Base-by-base conservation (phyloP, 2,888 invertebrate genomes). In the Ryuthela nishihirai region DNA sequence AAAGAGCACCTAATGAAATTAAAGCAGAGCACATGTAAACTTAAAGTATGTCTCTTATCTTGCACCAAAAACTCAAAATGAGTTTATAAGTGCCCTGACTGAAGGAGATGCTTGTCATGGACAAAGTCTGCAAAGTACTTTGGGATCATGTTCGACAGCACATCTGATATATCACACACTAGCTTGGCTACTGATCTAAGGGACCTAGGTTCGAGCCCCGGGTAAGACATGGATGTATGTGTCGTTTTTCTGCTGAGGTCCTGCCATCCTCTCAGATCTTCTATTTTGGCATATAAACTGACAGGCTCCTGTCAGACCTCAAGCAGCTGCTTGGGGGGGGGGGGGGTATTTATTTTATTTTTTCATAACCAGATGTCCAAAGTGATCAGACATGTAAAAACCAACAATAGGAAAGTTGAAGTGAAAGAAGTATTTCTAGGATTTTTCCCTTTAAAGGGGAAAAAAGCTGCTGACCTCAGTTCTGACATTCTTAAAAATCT, bases 121-220 rank as follows among this genome's bases (percentile, higher is more conserved):
- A 23, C 17, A 7, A 12, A 23, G 7, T 10, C 29, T 6, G 44
- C 32, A 17, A 29, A 15, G 21, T 44, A 44, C 15, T 26, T 29
- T 20, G 7, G 20, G 2, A 36, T 44, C 20, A 44, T 29, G 18
- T 34, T 44, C 12, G 32, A 44, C 12, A 44, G 44, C 15, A 44
- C 44, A 35, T 29, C 44, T 3, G 44, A 44, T 20, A 12, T 43
- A 4, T 43, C 43, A 6, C 21, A 29, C 4, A 25, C 15, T 9
- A 12, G 29, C 12, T 29, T n/a, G n/a, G n/a, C n/a, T n/a, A n/a
- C n/a, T n/a, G n/a, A n/a, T n/a, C n/a, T n/a, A n/a, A n/a, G n/a
- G n/a, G n/a, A n/a, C n/a, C n/a, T n/a, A n/a, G n/a, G n/a, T n/a
- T n/a, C n/a, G n/a, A n/a, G n/a, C n/a, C n/a, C n/a, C n/a, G n/a